phyloP scores from a whole-genome alignment of 2,888 invertebrate genomes.

The Harmothoe impar region DNA sequence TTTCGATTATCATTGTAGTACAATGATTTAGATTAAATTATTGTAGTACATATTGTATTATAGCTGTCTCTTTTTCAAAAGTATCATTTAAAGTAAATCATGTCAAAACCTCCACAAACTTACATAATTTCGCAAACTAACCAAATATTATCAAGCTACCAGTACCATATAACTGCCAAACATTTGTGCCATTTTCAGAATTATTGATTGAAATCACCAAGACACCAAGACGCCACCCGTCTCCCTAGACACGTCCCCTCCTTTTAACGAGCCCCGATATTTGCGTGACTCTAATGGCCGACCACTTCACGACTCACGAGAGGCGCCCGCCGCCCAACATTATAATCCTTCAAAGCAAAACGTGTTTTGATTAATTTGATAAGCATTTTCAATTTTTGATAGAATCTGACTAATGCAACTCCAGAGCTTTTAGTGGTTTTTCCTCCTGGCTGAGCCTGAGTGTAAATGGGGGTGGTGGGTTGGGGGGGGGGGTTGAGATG shows the following conservation, averaged over 20 bases:
- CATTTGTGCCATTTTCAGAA: too few species aligned
- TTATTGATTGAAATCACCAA: too few species aligned
- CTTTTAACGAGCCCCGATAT: background rate
- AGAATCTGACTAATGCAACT: conserved; percentile 60
- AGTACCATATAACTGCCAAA: background rate
- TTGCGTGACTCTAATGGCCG: background rate
- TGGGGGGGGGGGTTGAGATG: background rate
- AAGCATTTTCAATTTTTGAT: conserved; percentile 59
- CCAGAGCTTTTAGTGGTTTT: conserved; percentile 54
- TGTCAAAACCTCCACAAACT: too few species aligned
- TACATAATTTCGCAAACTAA: background rate
- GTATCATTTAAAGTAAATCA: too few species aligned
- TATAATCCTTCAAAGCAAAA: conserved; percentile 58
- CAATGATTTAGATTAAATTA: too few species aligned
- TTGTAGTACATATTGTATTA: too few species aligned
- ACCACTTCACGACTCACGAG: background rate
- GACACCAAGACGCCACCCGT: too few species aligned
- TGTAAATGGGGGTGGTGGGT: conserved; percentile 32
- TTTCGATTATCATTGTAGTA: too few species aligned
- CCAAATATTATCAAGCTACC: background rate
- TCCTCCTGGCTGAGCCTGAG: background rate
- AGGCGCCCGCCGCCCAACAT: background rate
- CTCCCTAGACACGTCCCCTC: background rate
- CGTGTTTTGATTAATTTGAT: conserved; percentile 55
- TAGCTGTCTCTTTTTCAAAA: too few species aligned